phyloP scores from a whole-genome alignment of 2,797 vertebrate species.

The Bradypodion pumilum region DNA sequence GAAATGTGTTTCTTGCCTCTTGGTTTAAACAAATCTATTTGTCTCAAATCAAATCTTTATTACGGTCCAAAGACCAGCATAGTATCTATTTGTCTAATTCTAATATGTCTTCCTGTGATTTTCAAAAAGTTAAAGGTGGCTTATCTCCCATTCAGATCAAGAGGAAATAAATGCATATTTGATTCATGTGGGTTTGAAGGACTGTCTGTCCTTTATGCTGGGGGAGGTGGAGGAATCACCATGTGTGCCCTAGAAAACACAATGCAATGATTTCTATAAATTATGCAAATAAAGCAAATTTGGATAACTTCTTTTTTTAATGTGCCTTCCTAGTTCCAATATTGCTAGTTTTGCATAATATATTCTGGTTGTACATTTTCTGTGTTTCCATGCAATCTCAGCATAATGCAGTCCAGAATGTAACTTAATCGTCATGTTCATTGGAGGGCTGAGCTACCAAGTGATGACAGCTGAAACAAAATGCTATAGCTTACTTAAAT shows the following conservation, averaged over 20 bases:
- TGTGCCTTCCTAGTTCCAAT: not conserved
- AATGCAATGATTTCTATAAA: not conserved
- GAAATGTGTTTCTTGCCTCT: too few relatives aligned
- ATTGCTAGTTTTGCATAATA: not conserved
- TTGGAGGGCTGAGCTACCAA: not conserved
- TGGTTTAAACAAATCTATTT: too few relatives aligned
- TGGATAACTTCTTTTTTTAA: slow-evolving; percentile 11
- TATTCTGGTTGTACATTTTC: not conserved
- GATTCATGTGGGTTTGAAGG: not conserved
- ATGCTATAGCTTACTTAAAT: not conserved
- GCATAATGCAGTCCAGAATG: not conserved
- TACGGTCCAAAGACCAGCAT: too few relatives aligned
- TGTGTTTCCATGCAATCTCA: not conserved
- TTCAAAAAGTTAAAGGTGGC: not conserved
- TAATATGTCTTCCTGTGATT: not conserved
- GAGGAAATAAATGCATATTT: not conserved
- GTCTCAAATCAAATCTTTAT: too few relatives aligned
- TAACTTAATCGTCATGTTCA: not conserved
- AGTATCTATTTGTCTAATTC: too few relatives aligned
- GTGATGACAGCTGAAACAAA: not conserved
- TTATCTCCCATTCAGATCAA: not conserved
- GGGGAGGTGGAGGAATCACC: not conserved
- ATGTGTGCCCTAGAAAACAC: not conserved
- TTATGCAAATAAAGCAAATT: not conserved
- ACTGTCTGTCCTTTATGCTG: not conserved